Base-by-base conservation (phyloP, 2,888 invertebrate species). In the Parnassius apollo region DNA sequence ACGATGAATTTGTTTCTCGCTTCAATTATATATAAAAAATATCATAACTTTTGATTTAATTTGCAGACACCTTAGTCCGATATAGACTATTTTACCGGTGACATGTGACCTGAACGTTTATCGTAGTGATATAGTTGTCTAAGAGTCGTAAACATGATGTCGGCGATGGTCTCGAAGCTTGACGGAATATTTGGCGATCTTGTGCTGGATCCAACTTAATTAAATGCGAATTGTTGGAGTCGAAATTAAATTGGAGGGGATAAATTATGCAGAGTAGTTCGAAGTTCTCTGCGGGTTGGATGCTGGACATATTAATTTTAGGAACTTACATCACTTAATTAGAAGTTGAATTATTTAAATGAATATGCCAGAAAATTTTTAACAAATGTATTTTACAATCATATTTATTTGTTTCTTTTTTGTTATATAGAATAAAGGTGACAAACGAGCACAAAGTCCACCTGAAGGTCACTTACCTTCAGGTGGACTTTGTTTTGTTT, bases 21-120 rank as follows among this genome's bases (percentile, higher is more conserved):
- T 35, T 35, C 35, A 7, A 35, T 35, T 35, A 35, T 35, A 35
- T 35, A 35, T 7, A 7, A 35, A 35, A 35, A 35, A 35, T 35
- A 35, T 35, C 35, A 4, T 35, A 35, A 35, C 13, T 59, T 52
- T 61, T 52, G n/a, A 3, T 35, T 13, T 3, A 60, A 51, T 58
- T 62, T 12, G 52, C 49, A 59, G 68, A 71, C 74, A 73, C 69
- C 74, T 64, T 66, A 71, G 69, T 71, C 67, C 68, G 69, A 65
- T 73, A 79, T 82, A 69, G 72, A 74, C 77, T 77, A 82, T 82
- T 35, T 80, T 76, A 78, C 75, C 69, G 71, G 73, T 75, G 77
- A 78, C 77, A 79, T 83, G 80, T 83, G 82, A 78, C 78, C 71
- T 60, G 65, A 69, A 64, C 65, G 62, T 67, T 74, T 72, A 77